phyloP scores from a whole-genome alignment of 1,140 invertebrate species.

The Copidosoma floridanum region DNA sequence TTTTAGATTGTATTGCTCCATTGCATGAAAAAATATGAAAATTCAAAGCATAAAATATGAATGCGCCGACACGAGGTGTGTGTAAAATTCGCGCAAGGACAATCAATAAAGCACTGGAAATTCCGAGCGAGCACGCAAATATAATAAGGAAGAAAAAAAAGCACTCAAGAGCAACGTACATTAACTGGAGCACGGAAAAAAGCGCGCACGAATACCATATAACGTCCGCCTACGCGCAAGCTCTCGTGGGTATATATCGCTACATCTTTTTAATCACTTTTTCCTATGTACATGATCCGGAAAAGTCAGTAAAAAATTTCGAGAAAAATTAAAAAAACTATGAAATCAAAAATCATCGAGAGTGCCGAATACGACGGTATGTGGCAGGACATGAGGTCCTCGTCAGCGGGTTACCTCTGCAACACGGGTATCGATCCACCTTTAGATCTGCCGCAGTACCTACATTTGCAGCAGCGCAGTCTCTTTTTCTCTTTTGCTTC shows the following conservation, averaged over 20 bases:
- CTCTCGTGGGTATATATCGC: not conserved
- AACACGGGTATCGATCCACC: conserved; percentile 42
- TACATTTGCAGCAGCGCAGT: too few species aligned
- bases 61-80: not conserved
- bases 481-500: not conserved
- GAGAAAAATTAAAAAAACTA: too few species aligned
- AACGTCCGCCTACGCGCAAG: not conserved
- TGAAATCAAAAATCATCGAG: not conserved
- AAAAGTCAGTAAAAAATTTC: too few species aligned
- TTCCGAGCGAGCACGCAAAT: too few species aligned
- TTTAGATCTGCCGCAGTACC: conserved; percentile 42
- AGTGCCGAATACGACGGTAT: too few species aligned
- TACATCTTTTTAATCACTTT: not conserved
- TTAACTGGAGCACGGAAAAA: too few species aligned
- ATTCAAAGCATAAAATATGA: not conserved
- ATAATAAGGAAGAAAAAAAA: conserved; percentile 10
- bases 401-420: too few species aligned
- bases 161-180: too few species aligned
- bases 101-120: conserved; percentile 8
- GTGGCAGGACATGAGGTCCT: too few species aligned
- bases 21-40: not conserved
- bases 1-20: too few species aligned
- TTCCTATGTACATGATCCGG: not conserved
- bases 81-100: conserved; percentile 7
- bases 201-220: not conserved